Base-by-base conservation (phyloP, 2,888 invertebrate genomes). In the Tineola bisselliella region DNA sequence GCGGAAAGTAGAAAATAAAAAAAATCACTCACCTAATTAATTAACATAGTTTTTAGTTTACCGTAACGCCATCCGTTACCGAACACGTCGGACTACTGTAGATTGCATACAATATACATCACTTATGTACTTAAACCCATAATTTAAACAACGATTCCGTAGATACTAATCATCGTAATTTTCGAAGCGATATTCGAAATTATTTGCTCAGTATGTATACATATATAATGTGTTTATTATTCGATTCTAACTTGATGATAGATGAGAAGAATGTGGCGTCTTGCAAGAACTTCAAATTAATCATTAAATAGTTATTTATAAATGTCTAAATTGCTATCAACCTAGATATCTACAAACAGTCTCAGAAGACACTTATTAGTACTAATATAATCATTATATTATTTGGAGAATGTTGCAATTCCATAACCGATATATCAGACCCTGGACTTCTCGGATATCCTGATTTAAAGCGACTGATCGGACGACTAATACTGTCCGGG, bases 1-100 rank as follows among this genome's bases (percentile, higher is more conserved):
- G 6, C 10, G 10, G 15, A 17, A 17, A 17, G 18, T 18, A 54
- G 17, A 19, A 54, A 54, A 17, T 18, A 19, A 54, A 19, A 15
- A n/a, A 25, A 54, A 54, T 25, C 54, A 54, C 54, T 54, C 18
- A 54, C 54, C 54, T 54, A 18, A 58, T 58, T 58, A 58, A 58
- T 58, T 58, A 58, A 58, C 58, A 33, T 33, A 58, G 58, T 58
- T 58, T 33, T 31, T 33, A 33, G 58, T 58, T 31, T 58, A 58
- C 58, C 58, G 58, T 58, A 58, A 58, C 58, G 33, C 33, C 15
- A 10, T 33, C 33, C 33, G 33, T 58, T 58, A 58, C 58, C 58
- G 15, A 33, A 33, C 8, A 13, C 18, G 48, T 56, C 12, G 54
- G 13, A 25, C 25, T 48, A 15, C 48, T 48, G 15, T 48, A 17